Evolutionary conservation across 2,888 invertebrate genomes (phyloP).

Genomic region (Nomada hirtipes): DNA sequence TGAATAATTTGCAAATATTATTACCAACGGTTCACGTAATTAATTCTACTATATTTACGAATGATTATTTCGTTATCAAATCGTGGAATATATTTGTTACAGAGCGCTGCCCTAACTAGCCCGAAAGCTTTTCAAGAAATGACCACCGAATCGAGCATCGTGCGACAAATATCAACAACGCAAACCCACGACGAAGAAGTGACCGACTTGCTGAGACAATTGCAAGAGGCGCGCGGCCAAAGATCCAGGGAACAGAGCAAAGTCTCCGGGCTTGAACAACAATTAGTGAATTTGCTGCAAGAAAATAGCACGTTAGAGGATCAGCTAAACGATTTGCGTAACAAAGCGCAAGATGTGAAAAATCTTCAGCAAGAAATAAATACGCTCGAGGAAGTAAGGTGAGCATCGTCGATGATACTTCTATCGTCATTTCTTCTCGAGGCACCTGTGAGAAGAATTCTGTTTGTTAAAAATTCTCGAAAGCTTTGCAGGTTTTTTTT

Average conservation of each 20-base stretch:
- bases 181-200: constrained; percentile 82
- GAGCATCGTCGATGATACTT: neutral
- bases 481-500: too few relatives aligned
- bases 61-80: neutral
- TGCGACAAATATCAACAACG: constrained; percentile 63
- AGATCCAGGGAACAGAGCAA: constrained; percentile 90
- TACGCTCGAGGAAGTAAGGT: constrained; percentile 94
- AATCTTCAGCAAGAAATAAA: constrained; percentile 93
- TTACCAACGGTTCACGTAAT: neutral
- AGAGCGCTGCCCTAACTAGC: constrained; percentile 74
- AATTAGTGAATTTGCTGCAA: constrained; percentile 89
- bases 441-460: neutral
- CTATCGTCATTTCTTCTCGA: neutral
- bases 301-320: constrained; percentile 90
- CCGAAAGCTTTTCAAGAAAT: constrained; percentile 63
- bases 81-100: constrained; percentile 5
- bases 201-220: constrained; percentile 88
- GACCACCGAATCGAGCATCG: constrained; percentile 40
- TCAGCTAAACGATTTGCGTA: constrained; percentile 88
- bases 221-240: constrained; percentile 89
- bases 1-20: neutral
- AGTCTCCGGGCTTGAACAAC: constrained; percentile 91
- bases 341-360: constrained; percentile 91
- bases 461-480: too few relatives aligned
- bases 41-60: neutral